These are phyloP conservation scores for Parnassius apollo DNA, from an alignment of 2,888 invertebrate species.

Conservation along the genomic window DNA sequence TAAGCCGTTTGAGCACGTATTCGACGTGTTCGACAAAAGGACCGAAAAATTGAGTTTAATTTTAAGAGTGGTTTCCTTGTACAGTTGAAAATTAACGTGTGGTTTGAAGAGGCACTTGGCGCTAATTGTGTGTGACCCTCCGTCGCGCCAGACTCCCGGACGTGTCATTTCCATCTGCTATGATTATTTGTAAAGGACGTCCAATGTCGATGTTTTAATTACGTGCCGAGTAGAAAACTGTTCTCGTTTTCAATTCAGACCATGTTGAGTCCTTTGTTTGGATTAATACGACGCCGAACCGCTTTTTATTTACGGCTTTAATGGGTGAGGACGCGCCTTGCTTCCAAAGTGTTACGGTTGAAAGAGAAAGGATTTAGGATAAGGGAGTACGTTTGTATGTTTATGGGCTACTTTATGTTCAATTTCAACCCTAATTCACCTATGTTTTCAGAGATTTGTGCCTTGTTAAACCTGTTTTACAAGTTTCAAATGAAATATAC, in stretches of 20 bases:
- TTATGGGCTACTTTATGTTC: conserved; percentile 3
- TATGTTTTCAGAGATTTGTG: no score
- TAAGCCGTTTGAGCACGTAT: conserved; percentile 46
- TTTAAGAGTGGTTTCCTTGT: conserved; percentile 61
- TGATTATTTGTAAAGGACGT: conserved; percentile 41
- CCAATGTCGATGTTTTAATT: conserved; percentile 51
- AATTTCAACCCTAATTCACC: not conserved
- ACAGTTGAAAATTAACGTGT: conserved; percentile 58
- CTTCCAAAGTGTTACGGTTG: conserved; percentile 3
- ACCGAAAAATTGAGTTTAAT: conserved; percentile 61
- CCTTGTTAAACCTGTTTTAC: no score
- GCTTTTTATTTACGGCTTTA: conserved; percentile 47
- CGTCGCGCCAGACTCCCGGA: conserved; percentile 21
- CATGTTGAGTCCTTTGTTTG: conserved; percentile 47
- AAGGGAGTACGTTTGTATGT: conserved; percentile 6
- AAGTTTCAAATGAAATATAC: no score
- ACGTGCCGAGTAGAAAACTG: conserved; percentile 44
- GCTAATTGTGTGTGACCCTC: conserved; percentile 68
- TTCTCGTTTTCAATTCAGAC: conserved; percentile 49
- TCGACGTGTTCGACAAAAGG: conserved; percentile 38
- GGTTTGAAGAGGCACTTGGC: conserved; percentile 55
- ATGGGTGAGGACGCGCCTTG: conserved; percentile 30
- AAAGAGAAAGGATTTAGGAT: conserved; percentile 6
- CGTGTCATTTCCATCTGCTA: conserved; percentile 44
- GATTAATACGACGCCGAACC: conserved; percentile 44